These are phyloP conservation scores for Corynorhinus townsendii DNA, from an alignment of 2,113 vertebrate genomes.

Conservation along the genomic window DNA sequence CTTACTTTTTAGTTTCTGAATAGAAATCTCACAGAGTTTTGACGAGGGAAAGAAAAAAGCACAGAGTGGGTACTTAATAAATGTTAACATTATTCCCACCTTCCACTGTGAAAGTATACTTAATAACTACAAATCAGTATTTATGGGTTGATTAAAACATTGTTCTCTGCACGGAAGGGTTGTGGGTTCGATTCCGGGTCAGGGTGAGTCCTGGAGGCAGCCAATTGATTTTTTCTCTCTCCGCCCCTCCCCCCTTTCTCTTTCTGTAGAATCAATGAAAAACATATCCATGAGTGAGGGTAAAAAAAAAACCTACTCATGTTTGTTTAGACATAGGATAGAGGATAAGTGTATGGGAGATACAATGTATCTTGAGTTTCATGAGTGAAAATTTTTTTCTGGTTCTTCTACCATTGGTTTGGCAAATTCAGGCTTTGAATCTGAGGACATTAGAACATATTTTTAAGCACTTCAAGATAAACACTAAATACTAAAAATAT, in stretches of 20 bases:
- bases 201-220: neutral
- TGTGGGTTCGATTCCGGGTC: neutral
- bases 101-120: neutral
- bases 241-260: too few relatives aligned
- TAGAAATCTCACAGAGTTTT: neutral
- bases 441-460: neutral
- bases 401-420: neutral
- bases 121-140: neutral
- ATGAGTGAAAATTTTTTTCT: neutral
- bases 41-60: neutral
- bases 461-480: conserved; percentile 23
- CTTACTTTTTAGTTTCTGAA: neutral
- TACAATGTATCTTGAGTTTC: neutral
- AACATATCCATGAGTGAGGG: neutral
- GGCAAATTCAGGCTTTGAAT: conserved; percentile 13
- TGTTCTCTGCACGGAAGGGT: too few relatives aligned
- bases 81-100: neutral
- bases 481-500: neutral
- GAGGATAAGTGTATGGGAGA: neutral
- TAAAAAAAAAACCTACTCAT: neutral
- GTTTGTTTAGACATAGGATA: neutral
- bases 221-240: too few relatives aligned
- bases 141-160: too few relatives aligned
- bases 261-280: neutral
- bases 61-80: neutral